These are phyloP conservation scores for Oreochromis grahami DNA, from an alignment of 2,797 vertebrate species.

Conservation along the genomic window DNA sequence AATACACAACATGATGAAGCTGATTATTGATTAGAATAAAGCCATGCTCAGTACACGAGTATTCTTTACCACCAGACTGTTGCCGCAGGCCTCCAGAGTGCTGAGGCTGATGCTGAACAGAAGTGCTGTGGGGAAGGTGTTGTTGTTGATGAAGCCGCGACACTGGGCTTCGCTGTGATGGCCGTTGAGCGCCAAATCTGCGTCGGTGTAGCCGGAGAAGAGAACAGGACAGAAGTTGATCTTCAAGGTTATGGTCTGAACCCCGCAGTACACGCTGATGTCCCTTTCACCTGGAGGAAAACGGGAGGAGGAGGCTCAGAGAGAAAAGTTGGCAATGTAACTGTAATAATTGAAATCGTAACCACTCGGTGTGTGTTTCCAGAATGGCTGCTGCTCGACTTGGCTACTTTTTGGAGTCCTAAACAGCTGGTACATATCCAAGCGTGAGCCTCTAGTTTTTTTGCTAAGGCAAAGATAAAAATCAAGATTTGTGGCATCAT, in stretches of 20 bases:
- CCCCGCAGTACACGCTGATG: conserved; percentile 94
- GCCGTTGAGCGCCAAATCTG: conserved; percentile 91
- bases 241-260: conserved; percentile 96
- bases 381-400: background rate
- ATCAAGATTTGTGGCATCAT: background rate
- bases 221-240: conserved; percentile 98
- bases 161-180: conserved; percentile 89
- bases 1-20: conserved; percentile 1
- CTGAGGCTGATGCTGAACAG: conserved; percentile 96
- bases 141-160: conserved; percentile 95
- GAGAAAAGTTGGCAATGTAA: background rate
- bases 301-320: background rate
- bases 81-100: conserved; percentile 94
- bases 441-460: background rate
- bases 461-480: background rate
- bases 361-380: background rate
- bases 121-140: conserved; percentile 94
- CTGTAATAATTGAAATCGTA: background rate
- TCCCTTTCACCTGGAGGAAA: conserved; percentile 83
- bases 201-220: conserved; percentile 92
- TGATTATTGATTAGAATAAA: conserved; percentile 7
- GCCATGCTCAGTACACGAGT: background rate
- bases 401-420: background rate
- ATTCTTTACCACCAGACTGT: conserved; percentile 88
- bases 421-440: background rate